Base-by-base conservation (phyloP, 1,140 invertebrate genomes). In the Aphelenchoides avenae region DNA sequence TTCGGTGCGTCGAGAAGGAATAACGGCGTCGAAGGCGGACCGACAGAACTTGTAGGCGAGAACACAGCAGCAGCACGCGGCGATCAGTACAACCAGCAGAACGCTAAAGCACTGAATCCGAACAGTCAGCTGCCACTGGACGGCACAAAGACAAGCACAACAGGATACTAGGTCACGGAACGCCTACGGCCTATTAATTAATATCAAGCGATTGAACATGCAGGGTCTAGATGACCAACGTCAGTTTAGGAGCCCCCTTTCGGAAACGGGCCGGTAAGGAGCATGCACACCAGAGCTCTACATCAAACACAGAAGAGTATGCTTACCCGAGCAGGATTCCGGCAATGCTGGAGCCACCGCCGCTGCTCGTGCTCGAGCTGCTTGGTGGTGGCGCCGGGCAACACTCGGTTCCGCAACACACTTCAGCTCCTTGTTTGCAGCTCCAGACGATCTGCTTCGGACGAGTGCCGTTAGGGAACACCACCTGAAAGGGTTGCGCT, bases 391-490 rank as follows among this genome's bases (percentile, higher is more conserved):
- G 69, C 3, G 47, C 43, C 1, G 68, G 53, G 26, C 68, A 70
- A 34, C 68, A 70, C 24, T 70, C 68, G 5, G 50, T 67, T 9
- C 68, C 68, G 46, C 68, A 70, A 39, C 68, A 70, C 29, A 58
- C 31, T 53, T 70, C 69, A 18, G 22, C 22, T 0, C 52, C 52
- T 22, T 56, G 37, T 26, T 56, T 51, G 37, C 68, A 70, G 9
- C 54, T 47, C 68, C 68, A 70, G 15, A 64, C 60, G 27, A 70
- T 59, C 11, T 47, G 30, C 22, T 70, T 66, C 5, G 68, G 68
- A 2, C 61, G 60, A 13, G 68, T 50, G 4, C 68, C 68, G 26
- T 71, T 58, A 15, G 59, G 26, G 43, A 64, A 70, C 48, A 61
- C 59, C 27, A 64, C 47, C 67, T 70, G 41, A 52, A 68, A 53